These are phyloP conservation scores for Pterocles orientalis DNA, from an alignment of 2,113 vertebrate genomes.

Conservation along the genomic window DNA sequence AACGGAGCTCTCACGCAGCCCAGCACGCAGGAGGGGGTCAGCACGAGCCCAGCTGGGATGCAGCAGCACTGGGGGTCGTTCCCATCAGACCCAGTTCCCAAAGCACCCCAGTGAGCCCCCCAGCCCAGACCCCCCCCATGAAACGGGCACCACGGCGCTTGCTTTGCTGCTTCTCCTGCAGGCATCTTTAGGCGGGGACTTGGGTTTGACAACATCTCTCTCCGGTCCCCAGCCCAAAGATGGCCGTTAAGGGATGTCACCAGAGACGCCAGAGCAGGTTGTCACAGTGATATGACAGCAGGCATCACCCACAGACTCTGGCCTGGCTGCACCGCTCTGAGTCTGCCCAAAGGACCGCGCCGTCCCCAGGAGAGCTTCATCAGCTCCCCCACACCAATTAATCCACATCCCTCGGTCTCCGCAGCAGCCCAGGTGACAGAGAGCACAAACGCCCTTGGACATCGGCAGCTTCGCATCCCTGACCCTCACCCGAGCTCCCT, in stretches of 20 bases:
- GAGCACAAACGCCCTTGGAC: background rate
- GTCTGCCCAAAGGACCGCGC: background rate
- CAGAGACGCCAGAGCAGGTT: background rate
- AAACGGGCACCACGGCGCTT: background rate
- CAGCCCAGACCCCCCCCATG: rapidly evolving
- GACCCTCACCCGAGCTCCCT: background rate
- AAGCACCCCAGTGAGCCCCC: rapidly evolving
- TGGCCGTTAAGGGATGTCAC: rapidly evolving
- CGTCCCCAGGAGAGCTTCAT: background rate
- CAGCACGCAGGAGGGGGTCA: background rate
- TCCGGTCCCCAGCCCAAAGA: background rate
- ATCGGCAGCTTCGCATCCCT: rapidly evolving
- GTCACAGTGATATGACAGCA: background rate
- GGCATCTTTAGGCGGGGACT: background rate
- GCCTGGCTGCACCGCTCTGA: background rate
- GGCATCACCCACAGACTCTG: background rate
- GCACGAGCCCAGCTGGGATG: rapidly evolving
- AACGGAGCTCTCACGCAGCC: background rate
- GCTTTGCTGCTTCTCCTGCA: background rate
- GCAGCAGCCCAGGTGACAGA: background rate
- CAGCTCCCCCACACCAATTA: background rate
- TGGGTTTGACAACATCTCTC: background rate
- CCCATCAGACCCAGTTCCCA: background rate
- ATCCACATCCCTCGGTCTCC: too few species aligned
- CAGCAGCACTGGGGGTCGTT: rapidly evolving